Evolutionary conservation across 2,797 vertebrate genomes (phyloP).

Genomic region (Chlorospingus flavigularis): DNA sequence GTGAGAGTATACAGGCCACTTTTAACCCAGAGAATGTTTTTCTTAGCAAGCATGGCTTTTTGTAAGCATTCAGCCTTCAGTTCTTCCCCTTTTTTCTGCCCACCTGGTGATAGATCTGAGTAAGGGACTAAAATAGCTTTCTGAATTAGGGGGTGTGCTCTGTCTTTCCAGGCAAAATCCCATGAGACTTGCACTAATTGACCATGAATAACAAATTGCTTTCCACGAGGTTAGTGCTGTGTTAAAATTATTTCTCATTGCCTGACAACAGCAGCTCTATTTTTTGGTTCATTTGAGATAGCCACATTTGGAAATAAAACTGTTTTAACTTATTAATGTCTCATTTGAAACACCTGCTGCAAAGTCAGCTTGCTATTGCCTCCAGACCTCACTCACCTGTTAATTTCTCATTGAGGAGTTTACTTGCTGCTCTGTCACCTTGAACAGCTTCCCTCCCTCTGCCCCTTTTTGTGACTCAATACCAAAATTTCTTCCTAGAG

Average conservation of each 20-base stretch:
- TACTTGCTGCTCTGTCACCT: background rate
- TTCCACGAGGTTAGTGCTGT: rapidly evolving
- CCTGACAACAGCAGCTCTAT: background rate
- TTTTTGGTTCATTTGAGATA: background rate
- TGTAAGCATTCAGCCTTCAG: background rate
- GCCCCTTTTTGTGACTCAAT: background rate
- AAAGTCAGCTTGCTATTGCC: background rate
- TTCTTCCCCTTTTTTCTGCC: background rate
- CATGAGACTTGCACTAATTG: background rate
- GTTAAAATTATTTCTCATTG: background rate
- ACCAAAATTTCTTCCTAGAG: background rate
- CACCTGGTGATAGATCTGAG: background rate
- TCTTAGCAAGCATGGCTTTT: background rate
- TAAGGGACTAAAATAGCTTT: background rate
- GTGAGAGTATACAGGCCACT: background rate
- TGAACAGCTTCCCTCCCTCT: background rate
- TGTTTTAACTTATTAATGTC: background rate
- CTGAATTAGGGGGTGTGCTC: background rate
- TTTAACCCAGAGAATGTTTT: background rate
- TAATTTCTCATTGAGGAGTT: background rate
- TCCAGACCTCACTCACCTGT: background rate
- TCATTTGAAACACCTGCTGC: background rate
- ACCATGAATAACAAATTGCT: background rate
- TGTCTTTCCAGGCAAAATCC: background rate
- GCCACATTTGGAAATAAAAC: background rate